Percentiles rank a stretch among this genome's conserved stretches.
phyloP scores from a whole-genome alignment of 1,140 invertebrate species.

The Micrasema longulum region DNA sequence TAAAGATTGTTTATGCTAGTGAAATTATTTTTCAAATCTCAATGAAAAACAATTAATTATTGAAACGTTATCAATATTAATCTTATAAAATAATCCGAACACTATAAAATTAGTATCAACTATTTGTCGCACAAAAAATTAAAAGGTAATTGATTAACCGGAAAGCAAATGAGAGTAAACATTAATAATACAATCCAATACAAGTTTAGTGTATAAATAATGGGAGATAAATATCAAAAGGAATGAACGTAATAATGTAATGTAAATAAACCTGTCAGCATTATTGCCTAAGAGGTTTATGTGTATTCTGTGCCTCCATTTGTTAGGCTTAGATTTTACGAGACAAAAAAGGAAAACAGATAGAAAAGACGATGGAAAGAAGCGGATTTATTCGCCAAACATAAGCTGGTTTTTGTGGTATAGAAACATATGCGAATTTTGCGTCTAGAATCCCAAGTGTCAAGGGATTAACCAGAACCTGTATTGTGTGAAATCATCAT shows the following conservation, averaged over 20 bases:
- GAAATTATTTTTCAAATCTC: too few relatives aligned
- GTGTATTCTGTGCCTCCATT: constrained; percentile 4
- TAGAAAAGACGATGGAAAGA: neutral
- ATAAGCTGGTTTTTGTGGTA: constrained; percentile 8
- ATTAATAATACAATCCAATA: neutral
- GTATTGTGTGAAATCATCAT: too few relatives aligned
- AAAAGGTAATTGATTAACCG: too few relatives aligned
- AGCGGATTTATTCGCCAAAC: constrained; percentile 11
- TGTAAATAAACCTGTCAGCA: constrained; percentile 27
- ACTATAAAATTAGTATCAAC: too few relatives aligned
- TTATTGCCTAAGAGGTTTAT: constrained; percentile 19
- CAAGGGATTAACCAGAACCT: neutral
- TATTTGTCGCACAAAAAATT: too few relatives aligned
- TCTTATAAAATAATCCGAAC: too few relatives aligned
- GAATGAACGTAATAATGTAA: constrained; percentile 5
- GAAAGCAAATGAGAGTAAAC: too few relatives aligned
- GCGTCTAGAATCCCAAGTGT: neutral
- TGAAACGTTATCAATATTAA: too few relatives aligned
- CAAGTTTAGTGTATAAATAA: neutral
- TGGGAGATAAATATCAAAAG: constrained; percentile 4
- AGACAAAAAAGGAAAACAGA: neutral
- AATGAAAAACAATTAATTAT: too few relatives aligned
- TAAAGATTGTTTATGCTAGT: too few relatives aligned
- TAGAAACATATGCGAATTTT: neutral
- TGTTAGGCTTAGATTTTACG: constrained; percentile 26